Evolutionary conservation across 2,888 invertebrate genomes (phyloP).

Genomic region (Lithophane ornitopus): DNA sequence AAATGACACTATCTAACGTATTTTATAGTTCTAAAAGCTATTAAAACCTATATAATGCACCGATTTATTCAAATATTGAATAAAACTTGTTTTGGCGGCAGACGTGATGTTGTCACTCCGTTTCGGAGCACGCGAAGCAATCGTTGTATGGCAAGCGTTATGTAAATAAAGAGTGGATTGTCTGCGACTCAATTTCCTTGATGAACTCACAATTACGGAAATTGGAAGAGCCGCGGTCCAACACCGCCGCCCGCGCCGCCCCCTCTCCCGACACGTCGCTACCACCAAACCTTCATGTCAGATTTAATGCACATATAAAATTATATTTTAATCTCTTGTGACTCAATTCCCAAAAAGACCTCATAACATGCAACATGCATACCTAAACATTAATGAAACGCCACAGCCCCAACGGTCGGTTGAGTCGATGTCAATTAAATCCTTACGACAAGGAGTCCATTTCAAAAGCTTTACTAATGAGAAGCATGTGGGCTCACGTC

Average conservation of each 20-base stretch:
- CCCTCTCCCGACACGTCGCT: constrained; percentile 48
- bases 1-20: constrained; percentile 49
- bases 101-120: constrained; percentile 71
- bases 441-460: constrained; percentile 79
- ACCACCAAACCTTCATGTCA: constrained; percentile 66
- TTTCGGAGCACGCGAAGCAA: constrained; percentile 72
- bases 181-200: constrained; percentile 88
- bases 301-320: constrained; percentile 63
- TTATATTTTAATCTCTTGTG: constrained; percentile 67
- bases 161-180: constrained; percentile 82
- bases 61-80: constrained; percentile 68
- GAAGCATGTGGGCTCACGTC: constrained; percentile 77
- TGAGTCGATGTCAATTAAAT: constrained; percentile 81
- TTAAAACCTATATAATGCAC: constrained; percentile 33
- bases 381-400: constrained; percentile 79
- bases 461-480: constrained; percentile 80
- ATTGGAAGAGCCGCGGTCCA: constrained; percentile 79
- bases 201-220: constrained; percentile 89
- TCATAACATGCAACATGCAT: constrained; percentile 69
- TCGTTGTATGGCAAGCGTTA: constrained; percentile 74
- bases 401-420: constrained; percentile 69
- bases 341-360: constrained; percentile 68
- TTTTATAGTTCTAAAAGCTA: constrained; percentile 35
- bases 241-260: constrained; percentile 58
- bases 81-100: constrained; percentile 67